These are phyloP conservation scores for Tribolium castaneum DNA, from an alignment of 1,140 invertebrate genomes.

Conservation along the genomic window DNA sequence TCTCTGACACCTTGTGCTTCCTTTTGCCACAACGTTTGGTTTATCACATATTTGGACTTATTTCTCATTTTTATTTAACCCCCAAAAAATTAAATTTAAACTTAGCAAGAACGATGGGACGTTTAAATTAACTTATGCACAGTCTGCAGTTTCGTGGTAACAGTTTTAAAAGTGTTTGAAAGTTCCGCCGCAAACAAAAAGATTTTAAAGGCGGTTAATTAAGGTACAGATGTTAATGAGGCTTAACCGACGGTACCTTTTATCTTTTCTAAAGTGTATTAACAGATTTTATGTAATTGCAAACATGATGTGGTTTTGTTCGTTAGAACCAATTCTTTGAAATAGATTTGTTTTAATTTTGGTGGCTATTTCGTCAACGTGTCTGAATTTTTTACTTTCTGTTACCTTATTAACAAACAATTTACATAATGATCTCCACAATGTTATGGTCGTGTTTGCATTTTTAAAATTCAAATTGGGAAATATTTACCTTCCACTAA, in stretches of 20 bases:
- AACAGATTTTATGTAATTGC: conserved; percentile 40
- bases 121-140: neutral
- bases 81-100: neutral
- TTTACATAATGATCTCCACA: too few relatives aligned
- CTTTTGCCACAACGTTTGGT: neutral
- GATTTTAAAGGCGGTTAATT: conserved; percentile 51
- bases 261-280: conserved; percentile 42
- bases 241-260: conserved; percentile 51
- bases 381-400: too few relatives aligned
- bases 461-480: too few relatives aligned
- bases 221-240: conserved; percentile 51
- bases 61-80: too few relatives aligned
- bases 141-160: conserved; percentile 9
- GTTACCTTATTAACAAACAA: too few relatives aligned
- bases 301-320: conserved; percentile 23
- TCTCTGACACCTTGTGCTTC: neutral
- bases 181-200: conserved; percentile 44
- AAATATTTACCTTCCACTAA: too few relatives aligned
- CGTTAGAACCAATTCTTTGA: conserved; percentile 2
- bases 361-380: neutral
- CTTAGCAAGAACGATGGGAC: neutral
- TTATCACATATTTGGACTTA: neutral
- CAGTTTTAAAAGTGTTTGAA: conserved; percentile 44
- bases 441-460: too few relatives aligned
- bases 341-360: conserved; percentile 14